Conservation (phyloP, 2,888 invertebrate species). For the Melitaea athalia region DNA sequence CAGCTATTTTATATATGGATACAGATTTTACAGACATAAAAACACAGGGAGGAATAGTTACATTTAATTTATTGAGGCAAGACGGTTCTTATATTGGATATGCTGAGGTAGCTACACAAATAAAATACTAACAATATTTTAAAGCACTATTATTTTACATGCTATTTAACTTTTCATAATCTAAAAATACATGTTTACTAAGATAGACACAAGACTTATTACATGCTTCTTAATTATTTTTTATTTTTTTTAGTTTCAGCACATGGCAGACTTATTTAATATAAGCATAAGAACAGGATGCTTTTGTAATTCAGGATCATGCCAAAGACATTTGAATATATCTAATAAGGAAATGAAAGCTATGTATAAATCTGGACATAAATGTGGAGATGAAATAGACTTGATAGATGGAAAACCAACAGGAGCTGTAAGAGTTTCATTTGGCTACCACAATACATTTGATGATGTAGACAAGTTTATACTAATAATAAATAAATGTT, state of each 20-base stretch:
- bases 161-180: too few relatives aligned
- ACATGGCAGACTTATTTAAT: slow-evolving; percentile 92
- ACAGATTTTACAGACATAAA: slow-evolving; percentile 83
- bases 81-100: slow-evolving; percentile 93
- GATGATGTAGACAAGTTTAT: slow-evolving; percentile 88
- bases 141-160: too few relatives aligned
- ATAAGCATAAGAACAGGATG: slow-evolving; percentile 96
- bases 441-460: slow-evolving; percentile 93
- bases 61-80: slow-evolving; percentile 91
- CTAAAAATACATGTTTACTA: too few relatives aligned
- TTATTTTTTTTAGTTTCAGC: slow-evolving; percentile 85
- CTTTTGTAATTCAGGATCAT: slow-evolving; percentile 98
- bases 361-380: slow-evolving; percentile 93
- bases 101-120: slow-evolving; percentile 85
- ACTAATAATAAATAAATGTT: slow-evolving; percentile 88
- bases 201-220: neutral
- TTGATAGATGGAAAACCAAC: slow-evolving; percentile 93
- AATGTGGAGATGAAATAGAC: slow-evolving; percentile 95
- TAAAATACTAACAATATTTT: neutral
- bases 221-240: neutral
- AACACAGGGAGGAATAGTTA: slow-evolving; percentile 92
- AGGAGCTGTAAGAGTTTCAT: slow-evolving; percentile 95
- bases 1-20: slow-evolving; percentile 88
- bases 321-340: slow-evolving; percentile 89
- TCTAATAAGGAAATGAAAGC: slow-evolving; percentile 86